These are phyloP conservation scores for Poeciliopsis infans DNA, from an alignment of 2,797 vertebrate species.

Conservation along the genomic window DNA sequence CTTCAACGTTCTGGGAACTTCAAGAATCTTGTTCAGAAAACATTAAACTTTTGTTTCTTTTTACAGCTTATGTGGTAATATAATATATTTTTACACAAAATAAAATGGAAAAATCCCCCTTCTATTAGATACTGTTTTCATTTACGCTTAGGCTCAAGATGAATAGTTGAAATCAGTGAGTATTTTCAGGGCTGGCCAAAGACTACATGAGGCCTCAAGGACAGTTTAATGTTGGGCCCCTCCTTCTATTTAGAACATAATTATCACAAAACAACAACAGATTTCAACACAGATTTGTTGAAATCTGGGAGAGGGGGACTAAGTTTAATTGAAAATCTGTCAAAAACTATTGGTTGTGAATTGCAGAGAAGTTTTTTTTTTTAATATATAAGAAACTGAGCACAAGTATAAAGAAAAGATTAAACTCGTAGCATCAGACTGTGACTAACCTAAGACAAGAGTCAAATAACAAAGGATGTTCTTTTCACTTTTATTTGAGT, in stretches of 20 bases:
- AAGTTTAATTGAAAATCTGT: neutral
- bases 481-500: neutral
- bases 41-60: neutral
- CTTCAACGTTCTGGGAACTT: conserved; percentile 14
- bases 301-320: neutral
- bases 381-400: neutral
- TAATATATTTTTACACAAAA: neutral
- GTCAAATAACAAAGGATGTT: neutral
- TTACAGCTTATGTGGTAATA: neutral
- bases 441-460: neutral
- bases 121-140: neutral
- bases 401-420: neutral
- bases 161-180: neutral
- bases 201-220: neutral
- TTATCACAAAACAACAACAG: neutral
- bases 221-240: neutral
- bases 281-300: neutral
- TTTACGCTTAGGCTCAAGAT: neutral
- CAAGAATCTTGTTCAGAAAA: neutral
- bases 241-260: neutral
- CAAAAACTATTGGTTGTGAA: neutral
- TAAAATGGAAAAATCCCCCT: neutral
- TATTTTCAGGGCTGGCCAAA: neutral
- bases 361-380: neutral
- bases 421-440: neutral